Evolutionary conservation across 2,113 vertebrate genomes (phyloP), one percentile per base, ranked within the genome.

Genomic region (Pyxicephalus adspersus): DNA sequence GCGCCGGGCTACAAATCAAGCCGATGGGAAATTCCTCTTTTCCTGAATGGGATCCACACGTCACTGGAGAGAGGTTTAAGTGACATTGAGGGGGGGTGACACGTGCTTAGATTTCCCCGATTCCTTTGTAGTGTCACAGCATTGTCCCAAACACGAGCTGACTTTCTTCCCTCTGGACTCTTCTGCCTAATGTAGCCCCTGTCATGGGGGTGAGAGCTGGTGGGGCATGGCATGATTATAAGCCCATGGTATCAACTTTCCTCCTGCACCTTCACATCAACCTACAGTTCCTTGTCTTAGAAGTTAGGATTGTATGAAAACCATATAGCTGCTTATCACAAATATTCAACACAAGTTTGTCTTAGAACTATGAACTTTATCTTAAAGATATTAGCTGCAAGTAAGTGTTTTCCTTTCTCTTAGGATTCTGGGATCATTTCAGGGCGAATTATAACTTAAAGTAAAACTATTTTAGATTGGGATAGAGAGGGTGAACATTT

Each of bases 61-160:
- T 91, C 87, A 91, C 87, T 87, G 88, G 83, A 79, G 68, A 67
- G 81, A 25, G 83, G 85, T 89, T 87, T 66, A 45, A 57, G 80
- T 81, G 80, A 75, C 80, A 81, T 81, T 81, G 71, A 81, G 45
- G 78, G 73, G 58, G 67, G 66, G 23, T 31, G 15, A 22, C 66
- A 81, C 52, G 51, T 65, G 61, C 70, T 57, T 73, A 16, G 31
- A 73, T 74, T 54, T 73, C 57, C 67, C 64, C 22, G n/a, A n/a
- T 58, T 60, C 67, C 79, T 73, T 81, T 81, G 79, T 81, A 81
- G 68, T 81, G 45, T 19, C 19, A 45, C 68, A 51, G 66, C 67
- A 80, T 80, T 80, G 77, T 80, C 68, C 50, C 68, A 45, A 64
- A 76, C 38, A 51, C 4, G n/a, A n/a, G 45, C 45, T 34, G 23